Base-by-base conservation (phyloP, 2,113 vertebrate species). In the Ictidomys tridecemlineatus region DNA sequence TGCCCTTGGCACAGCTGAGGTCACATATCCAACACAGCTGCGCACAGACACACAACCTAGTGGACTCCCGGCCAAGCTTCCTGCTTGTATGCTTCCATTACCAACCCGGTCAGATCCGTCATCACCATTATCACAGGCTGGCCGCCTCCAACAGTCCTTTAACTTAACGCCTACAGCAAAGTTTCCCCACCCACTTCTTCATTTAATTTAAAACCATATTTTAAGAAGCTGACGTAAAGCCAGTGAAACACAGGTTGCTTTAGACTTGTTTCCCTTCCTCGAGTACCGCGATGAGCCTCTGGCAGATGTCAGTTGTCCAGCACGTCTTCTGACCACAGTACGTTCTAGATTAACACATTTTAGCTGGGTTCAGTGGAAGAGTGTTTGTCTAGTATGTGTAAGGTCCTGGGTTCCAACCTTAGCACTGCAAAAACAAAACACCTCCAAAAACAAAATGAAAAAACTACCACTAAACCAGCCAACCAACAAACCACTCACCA, bases 41-140 rank as follows among this genome's bases (percentile, higher is more conserved):
- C 8, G 1, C 0, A 0, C 1, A 13, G 4, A 88, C 22, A 17
- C 1, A 88, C 42, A 70, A 28, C 18, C 28, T 77, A 63, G 34
- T 26, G 39, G 70, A 53, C 9, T 37, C 53, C n/a, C 37, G 51
- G 83, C 30, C 30, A 53, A 51, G 76, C 51, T 53, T 86, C 6
- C 37, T 5, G 28, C 30, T 67, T 73, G 2, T 28, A 4, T 2
- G 20, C 13, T 65, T 92, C 63, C 26, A 73, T 61, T 85, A 30
- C 72, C 72, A 83, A n/a, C 22, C 76, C 24, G 0, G 0, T 74
- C 24, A 74, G 39, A 45, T 80, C 72, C 12, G n/a, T 67, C 24
- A 51, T 73, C 80, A 79, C 0, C 48, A 28, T 94, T 76, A 0
- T 26, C 48, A 51, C 48, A 51, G 48, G 48, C 48, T 51, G 12